Conservation (phyloP, 2,797 vertebrate genomes). For the Coccyzus lansbergi region DNA sequence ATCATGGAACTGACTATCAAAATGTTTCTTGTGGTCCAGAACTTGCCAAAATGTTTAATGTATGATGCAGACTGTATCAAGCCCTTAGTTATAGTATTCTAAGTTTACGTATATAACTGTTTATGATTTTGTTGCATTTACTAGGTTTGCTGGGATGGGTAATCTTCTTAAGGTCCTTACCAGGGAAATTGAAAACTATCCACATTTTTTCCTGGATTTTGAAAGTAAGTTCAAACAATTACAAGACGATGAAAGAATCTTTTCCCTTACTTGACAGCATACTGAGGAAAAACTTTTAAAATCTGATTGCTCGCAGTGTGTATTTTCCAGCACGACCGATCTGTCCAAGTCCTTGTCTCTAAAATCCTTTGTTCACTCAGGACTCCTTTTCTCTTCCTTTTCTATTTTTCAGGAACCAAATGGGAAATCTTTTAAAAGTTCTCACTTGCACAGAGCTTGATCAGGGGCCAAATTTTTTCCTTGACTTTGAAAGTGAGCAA, state of each 20-base stretch:
- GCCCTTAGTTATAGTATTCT: conserved; percentile 24
- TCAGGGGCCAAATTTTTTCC: conserved; percentile 94
- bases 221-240: conserved; percentile 94
- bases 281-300: conserved; percentile 36
- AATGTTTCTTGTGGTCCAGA: conserved; percentile 26
- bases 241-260: conserved; percentile 31
- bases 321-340: conserved; percentile 51
- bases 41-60: not conserved
- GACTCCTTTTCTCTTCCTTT: conserved; percentile 65
- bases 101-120: conserved; percentile 63
- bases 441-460: conserved; percentile 95
- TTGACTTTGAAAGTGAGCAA: conserved; percentile 96
- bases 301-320: conserved; percentile 25
- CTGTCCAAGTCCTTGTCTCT: conserved; percentile 51
- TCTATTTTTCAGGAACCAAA: conserved; percentile 87
- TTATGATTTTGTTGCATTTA: conserved; percentile 78
- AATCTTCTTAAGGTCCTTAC: conserved; percentile 99
- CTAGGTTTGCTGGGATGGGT: conserved; percentile 99
- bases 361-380: conserved; percentile 59
- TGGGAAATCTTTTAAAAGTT: conserved; percentile 94
- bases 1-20: not conserved
- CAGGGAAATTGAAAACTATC: conserved; percentile 99
- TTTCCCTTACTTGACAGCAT: conserved; percentile 45
- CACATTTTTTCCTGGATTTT: conserved; percentile 99
- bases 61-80: conserved; percentile 35